Base-by-base conservation (phyloP, 1,140 invertebrate species). In the Trichonephila clavata region DNA sequence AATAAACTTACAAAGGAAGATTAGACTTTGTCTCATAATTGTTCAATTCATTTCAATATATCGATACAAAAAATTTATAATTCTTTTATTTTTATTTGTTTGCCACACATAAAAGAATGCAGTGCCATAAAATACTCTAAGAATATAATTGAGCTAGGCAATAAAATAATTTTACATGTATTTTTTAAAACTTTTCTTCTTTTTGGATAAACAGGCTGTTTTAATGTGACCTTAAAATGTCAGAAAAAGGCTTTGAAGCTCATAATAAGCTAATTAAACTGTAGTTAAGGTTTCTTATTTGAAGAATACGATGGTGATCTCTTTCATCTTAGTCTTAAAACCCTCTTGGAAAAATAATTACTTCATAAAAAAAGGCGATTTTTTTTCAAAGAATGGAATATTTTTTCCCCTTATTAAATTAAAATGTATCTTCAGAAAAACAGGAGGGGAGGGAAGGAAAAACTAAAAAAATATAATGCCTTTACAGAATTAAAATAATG, bases 181-280 rank as follows among this genome's bases (percentile, higher is more conserved):
- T 50, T 50, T 50, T 50, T 50, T 13, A 10, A 13, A 10, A 50
- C 1, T 50, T 10, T 50, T 50, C 10, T 24, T 27, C 65, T 68
- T 24, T n/a, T n/a, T 21, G 0, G 2, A 4, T 21, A 24, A 65
- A 14, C 10, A 68, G 10, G 7, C 6, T n/a, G n/a, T 14, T 68
- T 32, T 16, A 24, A 5, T 4, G 71, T 32, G 16, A 20, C 71
- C n/a, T 77, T 20, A 13, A 77, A 77, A 77, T 6, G 16, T 32
- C 4, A 7, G 32, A 77, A 32, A 8, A 4, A 27, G 4, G 24
- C 71, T 77, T 77, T 77, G 32, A 27, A 32, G 32, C 71, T 39
- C 16, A 18, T 77, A 77, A 77, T 39, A 39, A 77, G 71, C 71
- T 77, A 77, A 39, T 77, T 77, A 77, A 77, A 77, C 18, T 18